Conservation (phyloP, 2,113 vertebrate genomes). For the Spilogale gracilis region DNA sequence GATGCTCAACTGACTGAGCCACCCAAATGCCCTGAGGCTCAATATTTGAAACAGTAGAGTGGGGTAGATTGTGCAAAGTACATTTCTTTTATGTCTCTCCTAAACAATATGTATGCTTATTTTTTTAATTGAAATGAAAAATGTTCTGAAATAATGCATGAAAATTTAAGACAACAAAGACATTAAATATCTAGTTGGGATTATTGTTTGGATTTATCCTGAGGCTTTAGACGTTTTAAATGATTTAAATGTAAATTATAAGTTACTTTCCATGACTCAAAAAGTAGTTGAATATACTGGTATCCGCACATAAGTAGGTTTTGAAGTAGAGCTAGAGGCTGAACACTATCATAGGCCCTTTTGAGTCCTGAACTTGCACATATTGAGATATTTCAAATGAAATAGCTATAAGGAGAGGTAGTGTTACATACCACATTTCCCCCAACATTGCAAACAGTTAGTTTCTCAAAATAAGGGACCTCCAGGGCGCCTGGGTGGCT, state of each 20-base stretch:
- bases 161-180: constrained; percentile 38
- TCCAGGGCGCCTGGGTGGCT: no score
- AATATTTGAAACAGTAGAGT: constrained; percentile 43
- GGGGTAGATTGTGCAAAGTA: neutral
- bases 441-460: constrained; percentile 20
- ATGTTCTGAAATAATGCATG: constrained; percentile 45
- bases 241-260: constrained; percentile 22
- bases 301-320: neutral
- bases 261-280: constrained; percentile 31
- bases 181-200: neutral
- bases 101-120: constrained; percentile 17
- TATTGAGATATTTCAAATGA: constrained; percentile 22
- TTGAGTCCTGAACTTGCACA: neutral
- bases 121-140: constrained; percentile 62
- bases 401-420: neutral
- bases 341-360: neutral
- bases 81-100: constrained; percentile 38
- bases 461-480: constrained; percentile 14
- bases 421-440: neutral
- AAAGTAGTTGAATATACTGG: neutral
- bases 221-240: neutral
- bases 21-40: neutral
- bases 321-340: neutral
- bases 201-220: constrained; percentile 19
- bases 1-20: neutral